These are phyloP conservation scores for Sternarchorhynchus goeldii DNA, from an alignment of 2,797 vertebrate genomes.

Conservation along the genomic window DNA sequence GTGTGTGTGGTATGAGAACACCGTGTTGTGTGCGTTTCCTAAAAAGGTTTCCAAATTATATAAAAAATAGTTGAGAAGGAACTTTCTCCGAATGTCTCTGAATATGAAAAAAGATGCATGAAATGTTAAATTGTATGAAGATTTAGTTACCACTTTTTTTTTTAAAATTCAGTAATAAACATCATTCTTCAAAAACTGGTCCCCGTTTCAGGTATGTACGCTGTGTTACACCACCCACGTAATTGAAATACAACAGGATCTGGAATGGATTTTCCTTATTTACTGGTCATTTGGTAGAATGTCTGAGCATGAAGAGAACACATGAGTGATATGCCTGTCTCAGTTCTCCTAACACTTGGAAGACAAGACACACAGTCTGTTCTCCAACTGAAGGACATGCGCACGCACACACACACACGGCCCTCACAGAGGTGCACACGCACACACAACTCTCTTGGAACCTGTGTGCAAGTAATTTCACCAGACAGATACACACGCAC, in stretches of 20 bases:
- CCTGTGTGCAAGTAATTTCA: no score
- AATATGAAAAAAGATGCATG: background rate
- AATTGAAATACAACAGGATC: background rate
- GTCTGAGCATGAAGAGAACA: conserved; percentile 30
- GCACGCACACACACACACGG: conserved; percentile 1
- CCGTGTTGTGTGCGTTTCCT: background rate
- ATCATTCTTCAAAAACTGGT: no score
- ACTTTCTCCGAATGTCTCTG: background rate
- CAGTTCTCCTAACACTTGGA: conserved; percentile 46
- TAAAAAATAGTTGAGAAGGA: no score
- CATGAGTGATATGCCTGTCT: conserved; percentile 39
- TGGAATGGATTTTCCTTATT: conserved; percentile 11
- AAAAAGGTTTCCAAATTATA: conserved; percentile 3
- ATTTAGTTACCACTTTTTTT: no score
- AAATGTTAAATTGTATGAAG: background rate
- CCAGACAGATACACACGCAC: conserved; percentile 18
- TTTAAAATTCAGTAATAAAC: no score
- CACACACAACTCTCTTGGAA: background rate
- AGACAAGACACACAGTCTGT: conserved; percentile 46
- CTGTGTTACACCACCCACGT: background rate
- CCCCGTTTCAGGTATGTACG: background rate
- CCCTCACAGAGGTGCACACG: conserved; percentile 22
- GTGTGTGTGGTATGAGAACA: background rate
- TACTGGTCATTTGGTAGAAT: conserved; percentile 14
- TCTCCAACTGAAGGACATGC: conserved; percentile 35